Percentiles rank a stretch among this genome's conserved stretches.
Conservation (phyloP, 2,888 invertebrate species). For the Linnaemya tessellans region DNA sequence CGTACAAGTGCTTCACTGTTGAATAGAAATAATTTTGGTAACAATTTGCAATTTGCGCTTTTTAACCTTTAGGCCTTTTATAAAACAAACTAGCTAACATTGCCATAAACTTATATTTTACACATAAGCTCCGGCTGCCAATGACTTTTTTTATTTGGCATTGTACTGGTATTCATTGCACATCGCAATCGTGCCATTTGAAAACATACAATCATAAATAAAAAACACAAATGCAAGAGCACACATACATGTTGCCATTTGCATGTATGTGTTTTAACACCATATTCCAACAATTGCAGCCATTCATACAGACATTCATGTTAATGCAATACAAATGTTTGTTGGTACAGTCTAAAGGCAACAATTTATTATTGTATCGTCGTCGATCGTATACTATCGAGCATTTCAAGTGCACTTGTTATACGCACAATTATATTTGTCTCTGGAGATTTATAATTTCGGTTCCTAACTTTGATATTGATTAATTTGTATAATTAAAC, state of each 20-base stretch:
- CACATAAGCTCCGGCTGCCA: conserved; percentile 24
- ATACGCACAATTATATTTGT: conserved; percentile 63
- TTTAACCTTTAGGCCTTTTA: conserved; percentile 63
- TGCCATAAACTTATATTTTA: conserved; percentile 46
- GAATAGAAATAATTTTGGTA: conserved; percentile 59
- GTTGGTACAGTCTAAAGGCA: conserved; percentile 7
- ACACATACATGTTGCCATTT: not conserved
- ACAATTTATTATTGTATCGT: conserved; percentile 12
- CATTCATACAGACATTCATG: conserved; percentile 9
- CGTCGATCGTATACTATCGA: not conserved
- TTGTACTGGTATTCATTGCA: not conserved
- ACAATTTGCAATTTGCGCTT: conserved; percentile 62
- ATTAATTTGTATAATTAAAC: conserved; percentile 69
- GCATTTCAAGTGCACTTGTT: conserved; percentile 52
- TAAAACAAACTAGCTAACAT: conserved; percentile 55
- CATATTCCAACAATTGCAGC: conserved; percentile 24
- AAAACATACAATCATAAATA: conserved; percentile 44
- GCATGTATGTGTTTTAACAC: conserved; percentile 19
- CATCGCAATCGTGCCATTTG: conserved; percentile 6
- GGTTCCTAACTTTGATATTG: conserved; percentile 64
- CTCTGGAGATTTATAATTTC: conserved; percentile 66
- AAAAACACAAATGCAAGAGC: conserved; percentile 8
- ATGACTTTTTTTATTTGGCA: conserved; percentile 14
- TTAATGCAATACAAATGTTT: conserved; percentile 24
- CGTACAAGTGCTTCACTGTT: conserved; percentile 6